Conservation (phyloP, 92 coral and sea anemone species). For the Porites rus region DNA sequence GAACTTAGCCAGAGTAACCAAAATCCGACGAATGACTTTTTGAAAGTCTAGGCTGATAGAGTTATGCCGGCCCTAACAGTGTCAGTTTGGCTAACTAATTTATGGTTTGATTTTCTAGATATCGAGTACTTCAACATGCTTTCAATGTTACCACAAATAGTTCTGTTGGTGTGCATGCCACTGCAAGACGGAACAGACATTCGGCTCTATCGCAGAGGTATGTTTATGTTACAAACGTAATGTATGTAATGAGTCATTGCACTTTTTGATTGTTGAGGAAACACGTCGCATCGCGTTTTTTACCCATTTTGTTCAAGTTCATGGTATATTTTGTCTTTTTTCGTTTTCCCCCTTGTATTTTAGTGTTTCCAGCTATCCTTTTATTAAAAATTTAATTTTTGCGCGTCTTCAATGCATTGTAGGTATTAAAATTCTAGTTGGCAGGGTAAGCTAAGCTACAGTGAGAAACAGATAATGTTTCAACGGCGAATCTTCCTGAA, state of each 20-base stretch:
- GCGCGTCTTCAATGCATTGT: no score
- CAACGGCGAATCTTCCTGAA: no score
- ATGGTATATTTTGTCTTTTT: no score
- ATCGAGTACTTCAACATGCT: slow-evolving; percentile 95
- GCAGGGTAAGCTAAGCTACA: no score
- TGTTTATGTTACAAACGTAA: neutral
- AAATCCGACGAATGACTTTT: no score
- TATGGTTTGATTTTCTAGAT: slow-evolving; percentile 45
- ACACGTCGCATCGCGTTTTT: neutral
- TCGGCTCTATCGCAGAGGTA: slow-evolving; percentile 11
- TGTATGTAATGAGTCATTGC: neutral
- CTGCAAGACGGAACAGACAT: slow-evolving; percentile 94
- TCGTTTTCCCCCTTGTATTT: neutral
- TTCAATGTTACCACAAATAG: slow-evolving; percentile 73
- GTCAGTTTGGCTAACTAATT: neutral
- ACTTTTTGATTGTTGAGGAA: neutral
- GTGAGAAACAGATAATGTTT: no score
- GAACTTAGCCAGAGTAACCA: no score
- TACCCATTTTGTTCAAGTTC: neutral
- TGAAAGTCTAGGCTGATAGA: no score
- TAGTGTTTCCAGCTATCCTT: neutral
- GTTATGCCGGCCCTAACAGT: no score
- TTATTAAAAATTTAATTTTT: no score
- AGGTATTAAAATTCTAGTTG: no score
- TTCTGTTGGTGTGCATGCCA: slow-evolving; percentile 88